These are phyloP conservation scores for Arnoldichthys spilopterus DNA, from an alignment of 2,797 vertebrate genomes.

Conservation along the genomic window DNA sequence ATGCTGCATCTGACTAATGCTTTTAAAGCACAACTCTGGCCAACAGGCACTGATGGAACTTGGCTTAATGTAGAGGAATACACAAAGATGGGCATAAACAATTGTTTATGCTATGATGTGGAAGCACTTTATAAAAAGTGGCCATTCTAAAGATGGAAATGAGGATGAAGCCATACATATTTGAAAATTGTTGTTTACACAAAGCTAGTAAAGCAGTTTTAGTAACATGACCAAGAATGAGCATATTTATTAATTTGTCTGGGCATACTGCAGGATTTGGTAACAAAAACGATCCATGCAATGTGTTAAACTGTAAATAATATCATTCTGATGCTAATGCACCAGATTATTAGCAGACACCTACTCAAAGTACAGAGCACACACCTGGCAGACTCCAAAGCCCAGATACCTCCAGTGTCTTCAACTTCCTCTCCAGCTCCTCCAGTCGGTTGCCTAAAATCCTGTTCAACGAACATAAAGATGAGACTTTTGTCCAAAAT, in stretches of 20 bases:
- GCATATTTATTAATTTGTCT: not conserved
- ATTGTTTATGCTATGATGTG: too few relatives aligned
- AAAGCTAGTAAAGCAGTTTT: not conserved
- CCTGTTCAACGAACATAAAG: conserved; percentile 68
- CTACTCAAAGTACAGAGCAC: not conserved
- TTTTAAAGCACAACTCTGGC: conserved; percentile 7
- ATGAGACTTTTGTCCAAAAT: not conserved
- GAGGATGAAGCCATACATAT: not conserved
- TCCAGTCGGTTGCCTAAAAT: conserved; percentile 94
- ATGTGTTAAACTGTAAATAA: not conserved
- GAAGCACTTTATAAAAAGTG: not conserved
- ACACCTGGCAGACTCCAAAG: conserved; percentile 98
- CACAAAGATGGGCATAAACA: not conserved
- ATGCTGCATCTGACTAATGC: not conserved
- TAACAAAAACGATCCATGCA: not conserved
- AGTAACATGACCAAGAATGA: not conserved
- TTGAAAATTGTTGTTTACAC: not conserved
- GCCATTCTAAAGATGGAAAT: not conserved
- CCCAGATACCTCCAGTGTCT: conserved; percentile 94
- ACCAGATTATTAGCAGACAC: not conserved
- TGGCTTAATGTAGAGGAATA: not conserved
- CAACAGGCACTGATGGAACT: not conserved
- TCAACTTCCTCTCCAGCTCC: conserved; percentile 95
- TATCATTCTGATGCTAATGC: not conserved
- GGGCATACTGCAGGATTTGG: not conserved